Evolutionary conservation across 2,113 vertebrate species (phyloP).

Genomic region (Ophthalmotilapia sp.): DNA sequence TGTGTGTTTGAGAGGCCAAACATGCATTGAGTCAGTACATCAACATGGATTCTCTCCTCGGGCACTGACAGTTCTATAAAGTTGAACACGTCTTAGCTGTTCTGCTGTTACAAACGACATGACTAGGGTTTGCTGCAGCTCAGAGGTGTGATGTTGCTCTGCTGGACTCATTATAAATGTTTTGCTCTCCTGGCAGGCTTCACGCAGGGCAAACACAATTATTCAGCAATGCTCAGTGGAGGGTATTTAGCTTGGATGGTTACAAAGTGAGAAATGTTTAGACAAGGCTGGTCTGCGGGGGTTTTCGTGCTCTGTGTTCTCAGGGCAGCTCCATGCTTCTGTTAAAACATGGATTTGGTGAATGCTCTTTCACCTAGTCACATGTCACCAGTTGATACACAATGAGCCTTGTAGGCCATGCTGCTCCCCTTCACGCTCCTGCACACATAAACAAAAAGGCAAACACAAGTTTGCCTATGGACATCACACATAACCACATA

Average conservation of each 20-base stretch:
- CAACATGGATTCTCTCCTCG: neutral
- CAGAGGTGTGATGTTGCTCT: constrained; percentile 8
- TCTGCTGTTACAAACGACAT: neutral
- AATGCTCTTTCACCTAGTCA: constrained; percentile 21
- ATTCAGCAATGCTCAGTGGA: constrained; percentile 28
- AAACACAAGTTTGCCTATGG: constrained; percentile 8
- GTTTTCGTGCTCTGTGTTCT: constrained; percentile 28
- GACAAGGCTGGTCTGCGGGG: constrained; percentile 33
- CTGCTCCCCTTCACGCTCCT: constrained; percentile 48
- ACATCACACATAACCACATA: neutral
- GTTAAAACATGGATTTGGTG: constrained; percentile 53
- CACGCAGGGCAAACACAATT: constrained; percentile 43
- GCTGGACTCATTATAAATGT: constrained; percentile 38
- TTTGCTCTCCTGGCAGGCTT: constrained; percentile 37
- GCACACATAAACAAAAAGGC: constrained; percentile 28
- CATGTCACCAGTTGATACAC: constrained; percentile 51
- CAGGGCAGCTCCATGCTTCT: constrained; percentile 28
- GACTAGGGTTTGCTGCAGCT: neutral
- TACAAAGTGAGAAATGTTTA: constrained; percentile 54
- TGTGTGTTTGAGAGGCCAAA: neutral
- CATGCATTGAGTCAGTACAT: neutral
- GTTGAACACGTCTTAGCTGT: neutral
- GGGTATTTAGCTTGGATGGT: constrained; percentile 54
- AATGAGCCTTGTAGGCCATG: constrained; percentile 28
- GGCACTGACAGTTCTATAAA: neutral